These are phyloP conservation scores for Lumbricus terrestris DNA, from an alignment of 2,888 invertebrate species.

Conservation along the genomic window DNA sequence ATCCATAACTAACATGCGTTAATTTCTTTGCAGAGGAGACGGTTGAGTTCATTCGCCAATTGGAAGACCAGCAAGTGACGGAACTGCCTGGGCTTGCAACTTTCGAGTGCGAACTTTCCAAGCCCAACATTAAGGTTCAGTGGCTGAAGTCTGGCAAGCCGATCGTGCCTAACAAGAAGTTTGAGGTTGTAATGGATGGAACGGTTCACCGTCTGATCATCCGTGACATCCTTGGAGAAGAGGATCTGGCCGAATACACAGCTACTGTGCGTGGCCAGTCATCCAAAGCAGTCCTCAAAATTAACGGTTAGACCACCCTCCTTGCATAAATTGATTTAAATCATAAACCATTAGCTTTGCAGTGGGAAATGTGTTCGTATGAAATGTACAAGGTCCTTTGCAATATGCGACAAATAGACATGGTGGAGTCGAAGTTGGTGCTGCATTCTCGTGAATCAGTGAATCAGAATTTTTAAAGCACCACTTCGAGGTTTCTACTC, in stretches of 20 bases:
- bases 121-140: slow-evolving; percentile 48
- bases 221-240: slow-evolving; percentile 37
- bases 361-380: too few species aligned
- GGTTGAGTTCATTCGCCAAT: slow-evolving; percentile 49
- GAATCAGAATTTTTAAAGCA: too few species aligned
- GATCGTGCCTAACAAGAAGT: slow-evolving; percentile 27
- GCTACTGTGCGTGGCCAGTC: slow-evolving; percentile 49
- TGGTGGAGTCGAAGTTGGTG: too few species aligned
- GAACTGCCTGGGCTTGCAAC: slow-evolving; percentile 48
- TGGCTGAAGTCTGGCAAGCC: slow-evolving; percentile 54
- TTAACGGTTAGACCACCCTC: slow-evolving; percentile 53
- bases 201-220: slow-evolving; percentile 46
- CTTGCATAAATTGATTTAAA: too few species aligned
- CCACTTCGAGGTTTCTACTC: too few species aligned
- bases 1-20: too few species aligned
- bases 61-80: slow-evolving; percentile 51
- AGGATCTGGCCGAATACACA: slow-evolving; percentile 52
- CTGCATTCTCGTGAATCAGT: too few species aligned
- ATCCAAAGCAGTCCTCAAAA: slow-evolving; percentile 51
- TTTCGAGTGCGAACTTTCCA: slow-evolving; percentile 51
- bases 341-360: too few species aligned
- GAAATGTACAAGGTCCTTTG: too few species aligned
- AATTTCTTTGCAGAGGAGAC: slow-evolving; percentile 47
- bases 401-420: too few species aligned
- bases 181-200: slow-evolving; percentile 35